A percentile compares a stretch with the other conserved stretches of the same genome.
Conservation (phyloP, 2,888 invertebrate genomes). For the Diaphora mendica region DNA sequence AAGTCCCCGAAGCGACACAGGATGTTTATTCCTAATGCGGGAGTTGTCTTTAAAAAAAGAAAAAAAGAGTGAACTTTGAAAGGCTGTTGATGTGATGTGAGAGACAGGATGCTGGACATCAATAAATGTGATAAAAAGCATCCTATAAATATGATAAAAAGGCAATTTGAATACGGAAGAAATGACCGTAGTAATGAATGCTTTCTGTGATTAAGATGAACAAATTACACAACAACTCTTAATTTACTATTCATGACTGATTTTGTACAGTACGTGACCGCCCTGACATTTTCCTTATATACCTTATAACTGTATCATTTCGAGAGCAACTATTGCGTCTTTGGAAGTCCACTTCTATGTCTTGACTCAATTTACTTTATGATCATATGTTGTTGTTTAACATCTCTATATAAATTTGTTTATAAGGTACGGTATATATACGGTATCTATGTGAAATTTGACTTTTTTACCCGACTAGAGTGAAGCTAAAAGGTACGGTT, state of each 20-base stretch:
- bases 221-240: background rate
- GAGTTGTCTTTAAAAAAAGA: too few relatives aligned
- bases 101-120: background rate
- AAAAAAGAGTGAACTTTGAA: too few relatives aligned
- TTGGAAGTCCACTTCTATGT: background rate
- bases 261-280: background rate
- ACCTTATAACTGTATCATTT: background rate
- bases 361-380: too few relatives aligned
- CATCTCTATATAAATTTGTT: background rate
- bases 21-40: too few relatives aligned
- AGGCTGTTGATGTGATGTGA: too few relatives aligned
- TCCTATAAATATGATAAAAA: background rate
- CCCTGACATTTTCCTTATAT: background rate
- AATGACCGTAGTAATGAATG: background rate
- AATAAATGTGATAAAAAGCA: background rate
- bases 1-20: too few relatives aligned
- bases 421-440: background rate
- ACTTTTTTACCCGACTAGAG: too few relatives aligned
- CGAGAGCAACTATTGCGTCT: background rate
- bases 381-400: too few relatives aligned
- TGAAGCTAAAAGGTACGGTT: too few relatives aligned
- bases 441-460: background rate
- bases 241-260: constrained; percentile 1
- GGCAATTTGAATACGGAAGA: background rate
- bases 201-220: background rate